Evolutionary conservation across 2,888 invertebrate genomes (phyloP).

Genomic region (Scaptomyza flava): DNA sequence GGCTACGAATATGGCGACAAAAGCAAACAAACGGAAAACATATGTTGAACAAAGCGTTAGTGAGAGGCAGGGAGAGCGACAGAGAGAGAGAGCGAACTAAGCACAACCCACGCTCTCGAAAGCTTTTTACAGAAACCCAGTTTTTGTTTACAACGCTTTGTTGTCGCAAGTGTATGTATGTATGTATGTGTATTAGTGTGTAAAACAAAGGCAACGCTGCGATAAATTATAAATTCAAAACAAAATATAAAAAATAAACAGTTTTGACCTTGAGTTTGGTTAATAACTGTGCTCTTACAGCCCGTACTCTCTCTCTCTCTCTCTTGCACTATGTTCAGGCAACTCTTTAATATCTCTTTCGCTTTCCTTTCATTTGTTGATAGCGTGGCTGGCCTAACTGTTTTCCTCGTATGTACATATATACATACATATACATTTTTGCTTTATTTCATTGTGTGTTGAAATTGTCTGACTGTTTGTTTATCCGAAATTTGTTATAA

Average conservation of each 20-base stretch:
- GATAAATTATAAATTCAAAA: constrained; percentile 83
- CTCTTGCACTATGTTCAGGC: constrained; percentile 24
- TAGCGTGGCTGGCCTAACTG: constrained; percentile 59
- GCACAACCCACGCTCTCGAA: constrained; percentile 22
- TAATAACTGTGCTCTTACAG: constrained; percentile 72
- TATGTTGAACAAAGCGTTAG: constrained; percentile 53
- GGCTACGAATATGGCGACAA: constrained; percentile 66
- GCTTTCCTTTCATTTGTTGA: constrained; percentile 53
- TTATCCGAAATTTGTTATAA: constrained; percentile 8
- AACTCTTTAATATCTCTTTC: constrained; percentile 29
- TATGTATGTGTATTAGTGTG: constrained; percentile 35
- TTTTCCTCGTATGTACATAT: constrained; percentile 12
- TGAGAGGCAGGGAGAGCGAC: constrained; percentile 12
- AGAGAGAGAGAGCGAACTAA: constrained; percentile 10
- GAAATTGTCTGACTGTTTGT: constrained; percentile 45
- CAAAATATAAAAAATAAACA: constrained; percentile 84
- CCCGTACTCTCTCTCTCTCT: constrained; percentile 12
- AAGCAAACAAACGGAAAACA: constrained; percentile 75
- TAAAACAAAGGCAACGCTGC: constrained; percentile 75
- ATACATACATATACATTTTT: neutral
- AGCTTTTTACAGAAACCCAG: constrained; percentile 69
- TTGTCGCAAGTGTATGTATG: constrained; percentile 6
- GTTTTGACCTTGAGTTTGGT: constrained; percentile 83
- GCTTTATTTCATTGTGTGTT: constrained; percentile 62
- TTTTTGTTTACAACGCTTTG: constrained; percentile 72